Evolutionary conservation across 1,140 invertebrate genomes (phyloP), one percentile per base, ranked within the genome.

Genomic region (Acarapis woodi): DNA sequence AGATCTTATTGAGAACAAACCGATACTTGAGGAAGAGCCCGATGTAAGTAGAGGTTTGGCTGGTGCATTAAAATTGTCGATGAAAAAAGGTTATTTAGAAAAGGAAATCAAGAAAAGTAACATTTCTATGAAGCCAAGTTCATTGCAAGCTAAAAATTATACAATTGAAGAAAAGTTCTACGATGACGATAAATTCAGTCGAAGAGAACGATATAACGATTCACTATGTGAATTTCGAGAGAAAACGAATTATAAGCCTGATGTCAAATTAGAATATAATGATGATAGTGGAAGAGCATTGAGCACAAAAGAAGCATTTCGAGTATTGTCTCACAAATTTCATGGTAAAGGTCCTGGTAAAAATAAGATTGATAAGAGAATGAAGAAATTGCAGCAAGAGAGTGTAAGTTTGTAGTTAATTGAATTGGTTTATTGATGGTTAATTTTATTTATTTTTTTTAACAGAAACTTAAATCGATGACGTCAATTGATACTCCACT

Each of bases 321-420:
- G 67, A 37, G 60, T 59, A 38, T 35, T 50, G n/a, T 53, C 49
- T 20, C 87, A 96, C 53, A 88, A 93, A 57, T 99, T 99, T 56
- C 93, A 99, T 60, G 93, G 93, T 16, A 97, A 97, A 63, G 87
- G 85, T 14, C 83, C 87, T 6, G 88, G 90, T 32, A 97, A 97
- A 55, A 96, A 93, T 60, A 97, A 99, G 59, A 68, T 71, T 28
- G 93, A 97, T 53, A 99, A 97, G 56, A 64, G 88, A 49, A 70
- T 82, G 56, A 88, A 90, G 53, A 94, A 97, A 58, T 60, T 69
- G 39, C 73, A 88, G 49, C 85, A 94, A 56, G 80, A 88, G 57
- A 73, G 73, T 53, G 72, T 76, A 52, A 56, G 60, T 58, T 35
- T 24, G 32, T 31, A 15, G 12, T 29, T 2, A 10, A 8, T 12